Conservation (phyloP, 2,797 vertebrate genomes). For the Martes flavigula region DNA sequence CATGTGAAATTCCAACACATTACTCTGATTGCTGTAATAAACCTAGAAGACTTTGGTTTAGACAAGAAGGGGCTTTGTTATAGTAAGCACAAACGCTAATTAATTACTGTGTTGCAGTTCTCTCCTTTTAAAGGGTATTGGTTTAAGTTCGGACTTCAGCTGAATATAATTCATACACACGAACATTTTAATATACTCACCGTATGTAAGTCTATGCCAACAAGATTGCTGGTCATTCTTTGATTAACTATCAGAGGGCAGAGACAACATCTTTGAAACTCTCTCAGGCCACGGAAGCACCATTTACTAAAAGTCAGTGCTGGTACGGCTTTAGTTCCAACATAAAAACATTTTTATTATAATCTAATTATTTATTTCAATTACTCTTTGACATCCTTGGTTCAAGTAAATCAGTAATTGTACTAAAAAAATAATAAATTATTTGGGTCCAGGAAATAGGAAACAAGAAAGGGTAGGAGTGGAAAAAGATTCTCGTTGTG, state of each 20-base stretch:
- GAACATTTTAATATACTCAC: neutral
- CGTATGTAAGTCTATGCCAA: neutral
- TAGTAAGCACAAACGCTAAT: slow-evolving; percentile 37
- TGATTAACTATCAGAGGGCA: neutral
- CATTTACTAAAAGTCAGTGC: neutral
- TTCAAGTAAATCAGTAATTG: neutral
- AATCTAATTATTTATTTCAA: neutral
- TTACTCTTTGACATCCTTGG: neutral
- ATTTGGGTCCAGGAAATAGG: neutral
- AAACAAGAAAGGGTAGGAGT: neutral
- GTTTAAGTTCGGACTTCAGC: slow-evolving; percentile 43
- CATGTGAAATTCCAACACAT: neutral
- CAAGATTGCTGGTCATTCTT: neutral
- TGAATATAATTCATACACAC: neutral
- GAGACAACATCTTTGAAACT: neutral
- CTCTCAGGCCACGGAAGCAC: neutral
- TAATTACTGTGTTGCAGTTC: slow-evolving; percentile 24
- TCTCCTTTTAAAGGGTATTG: slow-evolving; percentile 54
- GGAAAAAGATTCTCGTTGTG: neutral
- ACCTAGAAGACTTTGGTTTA: slow-evolving; percentile 48
- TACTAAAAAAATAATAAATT: neutral
- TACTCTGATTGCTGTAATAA: slow-evolving; percentile 42
- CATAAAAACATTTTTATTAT: neutral
- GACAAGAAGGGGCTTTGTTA: slow-evolving; percentile 40
- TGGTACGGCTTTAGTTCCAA: neutral